phyloP scores from a whole-genome alignment of 1,140 invertebrate species.

The Papilio helenus region DNA sequence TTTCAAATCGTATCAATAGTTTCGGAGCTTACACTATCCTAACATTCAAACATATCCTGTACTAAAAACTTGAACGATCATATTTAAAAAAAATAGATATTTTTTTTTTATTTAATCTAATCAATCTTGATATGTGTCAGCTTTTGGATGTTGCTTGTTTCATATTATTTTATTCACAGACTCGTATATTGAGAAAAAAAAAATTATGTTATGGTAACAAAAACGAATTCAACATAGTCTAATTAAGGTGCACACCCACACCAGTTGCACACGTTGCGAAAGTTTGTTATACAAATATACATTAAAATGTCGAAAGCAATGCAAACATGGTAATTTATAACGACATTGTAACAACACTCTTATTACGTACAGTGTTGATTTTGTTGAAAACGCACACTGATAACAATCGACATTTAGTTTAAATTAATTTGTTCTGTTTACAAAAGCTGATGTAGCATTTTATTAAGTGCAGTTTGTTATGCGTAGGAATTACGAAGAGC shows the following conservation, averaged over 20 bases:
- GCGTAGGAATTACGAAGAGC: too few relatives aligned
- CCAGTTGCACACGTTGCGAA: constrained; percentile 23
- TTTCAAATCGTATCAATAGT: too few relatives aligned
- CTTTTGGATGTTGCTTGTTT: too few relatives aligned
- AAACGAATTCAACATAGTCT: constrained; percentile 23
- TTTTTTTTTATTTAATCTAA: too few relatives aligned
- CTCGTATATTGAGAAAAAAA: not conserved
- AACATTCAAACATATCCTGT: too few relatives aligned
- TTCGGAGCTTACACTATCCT: too few relatives aligned
- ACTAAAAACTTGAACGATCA: not conserved
- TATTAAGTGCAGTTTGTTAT: not conserved
- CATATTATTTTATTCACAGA: not conserved
- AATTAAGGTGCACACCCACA: constrained; percentile 24
- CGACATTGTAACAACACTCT: constrained; percentile 30
- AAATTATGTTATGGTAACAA: not conserved
- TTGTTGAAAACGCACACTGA: constrained; percentile 14
- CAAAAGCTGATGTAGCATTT: not conserved
- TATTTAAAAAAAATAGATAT: too few relatives aligned
- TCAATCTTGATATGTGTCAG: too few relatives aligned
- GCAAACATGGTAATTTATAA: constrained; percentile 39
- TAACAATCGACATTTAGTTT: constrained; percentile 24
- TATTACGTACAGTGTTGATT: constrained; percentile 31
- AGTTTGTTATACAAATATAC: constrained; percentile 33
- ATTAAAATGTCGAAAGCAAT: constrained; percentile 33
- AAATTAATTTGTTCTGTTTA: not conserved